phyloP scores from a whole-genome alignment of 2,113 vertebrate genomes.

The Eleginops maclovinus region DNA sequence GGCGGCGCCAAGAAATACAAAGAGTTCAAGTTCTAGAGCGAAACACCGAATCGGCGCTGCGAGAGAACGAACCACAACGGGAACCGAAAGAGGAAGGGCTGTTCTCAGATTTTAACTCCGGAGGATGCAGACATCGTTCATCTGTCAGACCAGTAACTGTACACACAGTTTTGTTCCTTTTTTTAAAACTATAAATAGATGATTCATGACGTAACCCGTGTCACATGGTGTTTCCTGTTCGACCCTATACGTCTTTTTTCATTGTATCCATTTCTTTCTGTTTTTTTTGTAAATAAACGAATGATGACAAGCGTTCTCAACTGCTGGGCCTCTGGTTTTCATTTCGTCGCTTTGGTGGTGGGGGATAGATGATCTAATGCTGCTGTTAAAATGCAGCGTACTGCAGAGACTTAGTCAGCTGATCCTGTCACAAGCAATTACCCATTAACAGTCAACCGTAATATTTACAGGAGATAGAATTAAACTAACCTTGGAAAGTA shows the following conservation, averaged over 20 bases:
- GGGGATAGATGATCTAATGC: background rate
- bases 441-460: background rate
- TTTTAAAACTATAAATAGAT: slow-evolving; percentile 20
- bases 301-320: slow-evolving; percentile 5
- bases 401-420: slow-evolving; percentile 10
- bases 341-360: background rate
- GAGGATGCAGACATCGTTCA: slow-evolving; percentile 35
- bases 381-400: slow-evolving; percentile 2
- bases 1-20: slow-evolving; percentile 94
- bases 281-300: slow-evolving; percentile 83
- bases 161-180: slow-evolving; percentile 26
- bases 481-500: background rate
- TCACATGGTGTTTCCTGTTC: slow-evolving; percentile 34
- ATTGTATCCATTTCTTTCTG: slow-evolving; percentile 41
- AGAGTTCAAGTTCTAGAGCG: slow-evolving; percentile 92
- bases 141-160: slow-evolving; percentile 20
- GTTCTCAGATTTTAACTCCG: slow-evolving; percentile 23
- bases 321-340: background rate
- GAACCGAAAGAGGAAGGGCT: slow-evolving; percentile 35
- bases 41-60: background rate
- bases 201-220: background rate
- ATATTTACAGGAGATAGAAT: background rate
- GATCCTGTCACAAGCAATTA: slow-evolving; percentile 1
- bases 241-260: slow-evolving; percentile 33
- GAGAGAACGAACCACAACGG: background rate